Base-by-base conservation (phyloP, 2,797 vertebrate genomes). In the Percopsis omiscomaycus region DNA sequence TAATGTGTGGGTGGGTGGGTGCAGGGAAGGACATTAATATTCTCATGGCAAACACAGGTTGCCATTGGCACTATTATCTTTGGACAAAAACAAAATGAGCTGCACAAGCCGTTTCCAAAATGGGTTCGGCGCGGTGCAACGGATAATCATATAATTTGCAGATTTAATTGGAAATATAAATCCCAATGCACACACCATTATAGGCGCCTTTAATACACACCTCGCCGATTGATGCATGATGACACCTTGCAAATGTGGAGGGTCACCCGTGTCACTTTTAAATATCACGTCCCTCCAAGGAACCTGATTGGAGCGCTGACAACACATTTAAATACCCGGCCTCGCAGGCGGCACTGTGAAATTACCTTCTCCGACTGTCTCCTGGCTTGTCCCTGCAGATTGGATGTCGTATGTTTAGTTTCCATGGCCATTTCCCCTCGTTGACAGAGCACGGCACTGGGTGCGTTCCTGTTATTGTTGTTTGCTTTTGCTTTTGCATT, bases 111-210 rank as follows among this genome's bases (percentile, higher is more conserved):
- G 69, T 87, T 92, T 92, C 79, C 82, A 92, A 90, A 92, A 91
- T 85, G 84, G 86, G 85, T 84, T 82, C 70, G 44, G 87, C 87
- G 83, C 82, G 81, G 83, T 78, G 86, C 80, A 68, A 79, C 76
- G 82, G 86, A 91, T 92, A 92, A 92, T 93, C 91, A 91, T 92
- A 91, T 93, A 86, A 93, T 93, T 93, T 93, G 91, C 88, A 85
- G 87, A 92, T 89, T 91, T 93, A 93, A 93, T 93, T 92, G 92
- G 90, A 93, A 93, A 91, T 92, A 91, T 92, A 91, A 92, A 92
- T 93, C 89, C 90, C 85, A 88, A 79, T 71, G 84, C 87, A 85
- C 89, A 90, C 83, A 87, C 88, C 80, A 89, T 91, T 91, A 90
- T 81, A 44, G 78, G 78, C 73, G 79, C 85, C 86, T 85, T 88